phyloP scores from a whole-genome alignment of 2,113 vertebrate species.

The Jacana jacana region DNA sequence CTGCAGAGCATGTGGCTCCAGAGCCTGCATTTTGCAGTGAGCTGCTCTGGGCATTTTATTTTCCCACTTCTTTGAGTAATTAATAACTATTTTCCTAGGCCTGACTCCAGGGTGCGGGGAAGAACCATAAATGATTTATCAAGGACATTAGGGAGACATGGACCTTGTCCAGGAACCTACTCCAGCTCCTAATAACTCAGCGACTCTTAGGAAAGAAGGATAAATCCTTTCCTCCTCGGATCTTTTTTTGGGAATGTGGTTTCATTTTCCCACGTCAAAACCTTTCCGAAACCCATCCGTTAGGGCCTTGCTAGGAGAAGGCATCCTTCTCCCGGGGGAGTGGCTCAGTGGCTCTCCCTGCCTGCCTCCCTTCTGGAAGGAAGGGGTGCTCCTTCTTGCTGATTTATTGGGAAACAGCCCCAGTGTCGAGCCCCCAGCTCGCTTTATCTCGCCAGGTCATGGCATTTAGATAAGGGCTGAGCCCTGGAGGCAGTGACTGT shows the following conservation, averaged over 20 bases:
- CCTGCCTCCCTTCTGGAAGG: background rate
- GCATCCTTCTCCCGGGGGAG: background rate
- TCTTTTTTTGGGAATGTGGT: slow-evolving; percentile 6
- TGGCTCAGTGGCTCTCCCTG: background rate
- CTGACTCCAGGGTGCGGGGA: slow-evolving; percentile 37
- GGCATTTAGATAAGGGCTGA: background rate
- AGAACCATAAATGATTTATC: slow-evolving; percentile 67
- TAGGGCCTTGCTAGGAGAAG: background rate
- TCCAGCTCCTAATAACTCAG: slow-evolving; percentile 31
- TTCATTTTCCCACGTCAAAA: slow-evolving; percentile 47
- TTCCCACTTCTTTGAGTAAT: slow-evolving; percentile 64
- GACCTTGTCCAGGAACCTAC: slow-evolving; percentile 31
- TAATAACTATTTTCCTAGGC: slow-evolving; percentile 73
- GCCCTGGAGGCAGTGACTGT: background rate
- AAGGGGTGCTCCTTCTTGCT: background rate
- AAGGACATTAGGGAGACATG: slow-evolving; percentile 52
- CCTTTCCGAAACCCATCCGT: background rate
- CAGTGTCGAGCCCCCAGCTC: background rate
- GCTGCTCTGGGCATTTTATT: slow-evolving; percentile 31
- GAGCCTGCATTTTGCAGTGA: background rate
- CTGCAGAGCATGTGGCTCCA: fast-evolving
- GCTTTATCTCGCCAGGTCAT: background rate
- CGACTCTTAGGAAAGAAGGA: slow-evolving; percentile 1
- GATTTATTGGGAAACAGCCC: background rate
- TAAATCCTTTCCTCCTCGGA: background rate